Evolutionary conservation across 2,888 invertebrate genomes (phyloP).

Genomic region (Stictocephala bisonia): DNA sequence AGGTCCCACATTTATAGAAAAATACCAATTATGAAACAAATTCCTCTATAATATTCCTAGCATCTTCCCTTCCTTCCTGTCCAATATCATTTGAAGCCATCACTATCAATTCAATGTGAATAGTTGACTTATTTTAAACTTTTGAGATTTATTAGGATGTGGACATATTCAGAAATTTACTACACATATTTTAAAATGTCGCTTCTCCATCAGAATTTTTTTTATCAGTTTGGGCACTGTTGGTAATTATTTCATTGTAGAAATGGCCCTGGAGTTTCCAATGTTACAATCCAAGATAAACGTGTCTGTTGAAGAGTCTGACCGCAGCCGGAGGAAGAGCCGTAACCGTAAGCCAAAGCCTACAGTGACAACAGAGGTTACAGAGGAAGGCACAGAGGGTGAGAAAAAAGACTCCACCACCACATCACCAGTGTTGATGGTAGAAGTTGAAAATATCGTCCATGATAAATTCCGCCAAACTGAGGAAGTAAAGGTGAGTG

Average conservation of each 20-base stretch:
- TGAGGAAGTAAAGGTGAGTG: constrained; percentile 87
- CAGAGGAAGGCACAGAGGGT: constrained; percentile 53
- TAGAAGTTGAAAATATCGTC: constrained; percentile 91
- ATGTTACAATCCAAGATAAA: constrained; percentile 84
- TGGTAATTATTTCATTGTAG: constrained; percentile 63
- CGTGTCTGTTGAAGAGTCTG: constrained; percentile 68
- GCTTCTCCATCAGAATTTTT: too few relatives aligned
- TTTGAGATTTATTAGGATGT: too few relatives aligned
- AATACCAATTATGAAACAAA: too few relatives aligned
- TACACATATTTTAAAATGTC: too few relatives aligned
- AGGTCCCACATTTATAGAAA: too few relatives aligned
- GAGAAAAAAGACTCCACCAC: constrained; percentile 59
- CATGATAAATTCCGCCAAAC: constrained; percentile 91
- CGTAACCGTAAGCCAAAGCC: constrained; percentile 56
- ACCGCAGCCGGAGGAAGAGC: constrained; percentile 49
- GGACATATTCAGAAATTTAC: too few relatives aligned
- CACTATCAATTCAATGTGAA: too few relatives aligned
- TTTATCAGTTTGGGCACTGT: constrained; percentile 19
- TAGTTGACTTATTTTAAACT: too few relatives aligned
- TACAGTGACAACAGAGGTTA: constrained; percentile 52
- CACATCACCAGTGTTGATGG: constrained; percentile 81
- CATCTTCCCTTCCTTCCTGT: too few relatives aligned
- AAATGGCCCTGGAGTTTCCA: constrained; percentile 86
- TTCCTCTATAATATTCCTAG: too few relatives aligned
- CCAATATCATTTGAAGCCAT: too few relatives aligned